A percentile compares a stretch with the other conserved stretches of the same genome.
Evolutionary conservation across 2,888 invertebrate genomes (phyloP).

Genomic region (Synanthedon andrenaeformis): DNA sequence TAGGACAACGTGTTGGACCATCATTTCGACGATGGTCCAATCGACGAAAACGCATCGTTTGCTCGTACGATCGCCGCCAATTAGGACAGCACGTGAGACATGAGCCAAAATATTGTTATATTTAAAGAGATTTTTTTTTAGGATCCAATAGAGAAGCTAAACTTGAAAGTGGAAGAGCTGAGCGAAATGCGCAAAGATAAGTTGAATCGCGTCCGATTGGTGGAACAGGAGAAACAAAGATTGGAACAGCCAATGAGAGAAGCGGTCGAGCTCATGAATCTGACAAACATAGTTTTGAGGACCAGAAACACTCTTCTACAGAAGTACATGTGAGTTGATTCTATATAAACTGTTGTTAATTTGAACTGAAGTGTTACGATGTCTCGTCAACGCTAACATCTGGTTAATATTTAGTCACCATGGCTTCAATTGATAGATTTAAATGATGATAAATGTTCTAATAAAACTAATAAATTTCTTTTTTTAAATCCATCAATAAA

Average conservation of each 20-base stretch:
- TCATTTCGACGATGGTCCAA: no score
- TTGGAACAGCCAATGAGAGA: constrained; percentile 83
- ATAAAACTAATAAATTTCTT: no score
- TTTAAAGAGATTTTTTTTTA: constrained; percentile 24
- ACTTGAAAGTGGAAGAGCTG: constrained; percentile 78
- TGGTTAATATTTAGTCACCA: not conserved
- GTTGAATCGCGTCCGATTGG: constrained; percentile 84
- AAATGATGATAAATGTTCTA: no score
- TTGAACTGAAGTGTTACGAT: not conserved
- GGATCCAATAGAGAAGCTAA: constrained; percentile 82
- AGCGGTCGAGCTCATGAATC: constrained; percentile 80
- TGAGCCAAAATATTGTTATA: not conserved
- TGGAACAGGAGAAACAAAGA: constrained; percentile 81
- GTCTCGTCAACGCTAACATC: not conserved
- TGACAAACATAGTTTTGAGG: constrained; percentile 80
- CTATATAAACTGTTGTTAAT: not conserved
- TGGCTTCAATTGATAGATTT: not conserved
- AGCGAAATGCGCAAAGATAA: constrained; percentile 83
- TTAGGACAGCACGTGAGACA: no score
- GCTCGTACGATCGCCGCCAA: no score
- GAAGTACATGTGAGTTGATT: constrained; percentile 70
- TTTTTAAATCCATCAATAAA: no score
- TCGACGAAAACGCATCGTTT: no score
- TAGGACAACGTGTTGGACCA: no score
- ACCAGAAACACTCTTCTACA: constrained; percentile 80